These are phyloP conservation scores for Lytechinus variegatus DNA, from an alignment of 35 echinoderm and acorn worm species.

Conservation along the genomic window DNA sequence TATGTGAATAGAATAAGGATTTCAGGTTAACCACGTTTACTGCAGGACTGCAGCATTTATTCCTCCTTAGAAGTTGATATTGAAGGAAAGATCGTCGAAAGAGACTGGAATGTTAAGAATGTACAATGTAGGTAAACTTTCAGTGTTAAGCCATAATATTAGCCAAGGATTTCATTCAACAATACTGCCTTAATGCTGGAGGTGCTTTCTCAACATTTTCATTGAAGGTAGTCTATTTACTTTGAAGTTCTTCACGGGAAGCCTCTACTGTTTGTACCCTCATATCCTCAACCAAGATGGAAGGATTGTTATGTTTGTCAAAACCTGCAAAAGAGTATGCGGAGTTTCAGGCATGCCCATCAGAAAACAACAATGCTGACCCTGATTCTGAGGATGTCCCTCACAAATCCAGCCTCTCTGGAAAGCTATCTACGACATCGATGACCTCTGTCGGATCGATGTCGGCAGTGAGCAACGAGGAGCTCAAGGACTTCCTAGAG, in stretches of 20 bases:
- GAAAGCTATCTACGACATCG: background rate
- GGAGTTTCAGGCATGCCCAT: background rate
- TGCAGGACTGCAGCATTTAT: background rate
- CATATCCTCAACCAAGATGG: background rate
- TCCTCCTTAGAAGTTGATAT: background rate
- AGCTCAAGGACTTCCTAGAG: constrained; percentile 42
- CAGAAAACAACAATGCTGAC: constrained; percentile 12
- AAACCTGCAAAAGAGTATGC: constrained; percentile 22
- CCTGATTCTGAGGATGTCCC: background rate
- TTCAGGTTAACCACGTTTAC: background rate
- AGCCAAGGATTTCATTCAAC: too few species aligned
- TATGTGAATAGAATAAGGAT: background rate
- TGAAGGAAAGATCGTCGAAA: background rate
- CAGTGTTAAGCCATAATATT: background rate
- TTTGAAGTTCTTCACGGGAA: background rate
- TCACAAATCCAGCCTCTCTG: background rate
- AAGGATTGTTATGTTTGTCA: constrained; percentile 7
- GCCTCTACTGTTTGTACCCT: background rate
- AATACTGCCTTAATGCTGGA: background rate
- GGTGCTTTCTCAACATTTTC: background rate
- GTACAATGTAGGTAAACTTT: background rate
- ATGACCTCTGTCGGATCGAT: constrained; percentile 1
- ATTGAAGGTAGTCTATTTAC: background rate
- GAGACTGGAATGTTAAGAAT: background rate
- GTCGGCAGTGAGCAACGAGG: background rate